phyloP scores from a whole-genome alignment of 2,113 vertebrate genomes.

The Halcyon senegalensis region DNA sequence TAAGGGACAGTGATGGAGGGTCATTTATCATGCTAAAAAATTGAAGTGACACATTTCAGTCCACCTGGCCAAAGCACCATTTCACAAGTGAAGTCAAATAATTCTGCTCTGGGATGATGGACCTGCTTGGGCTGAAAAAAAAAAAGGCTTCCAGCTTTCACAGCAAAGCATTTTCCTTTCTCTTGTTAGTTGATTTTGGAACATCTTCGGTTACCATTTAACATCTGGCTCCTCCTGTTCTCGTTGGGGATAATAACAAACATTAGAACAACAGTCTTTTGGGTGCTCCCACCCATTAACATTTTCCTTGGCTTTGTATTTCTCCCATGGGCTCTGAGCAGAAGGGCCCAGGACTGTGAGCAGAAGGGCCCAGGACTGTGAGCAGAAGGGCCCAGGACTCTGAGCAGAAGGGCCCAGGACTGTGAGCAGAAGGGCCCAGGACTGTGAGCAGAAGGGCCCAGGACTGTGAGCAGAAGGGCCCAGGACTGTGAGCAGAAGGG shows the following conservation, averaged over 20 bases:
- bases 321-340: background rate
- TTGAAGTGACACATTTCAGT: background rate
- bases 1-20: background rate
- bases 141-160: background rate
- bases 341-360: rapidly evolving
- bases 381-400: too few species aligned
- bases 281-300: background rate
- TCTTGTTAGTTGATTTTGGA: background rate
- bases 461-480: too few species aligned
- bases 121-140: background rate
- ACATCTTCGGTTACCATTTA: background rate
- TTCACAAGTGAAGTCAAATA: background rate
- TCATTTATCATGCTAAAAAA: background rate
- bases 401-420: too few species aligned
- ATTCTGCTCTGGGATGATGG: background rate
- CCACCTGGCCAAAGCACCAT: background rate
- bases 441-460: too few species aligned
- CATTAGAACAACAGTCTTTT: background rate
- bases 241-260: background rate
- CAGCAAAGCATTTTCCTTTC: background rate
- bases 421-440: too few species aligned
- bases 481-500: too few species aligned
- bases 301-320: background rate
- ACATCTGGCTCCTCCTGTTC: background rate
- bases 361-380: too few species aligned